Evolutionary conservation across 1,140 invertebrate genomes (phyloP), one percentile per base, ranked within the genome.

Genomic region (Proctacanthus coquilletti): DNA sequence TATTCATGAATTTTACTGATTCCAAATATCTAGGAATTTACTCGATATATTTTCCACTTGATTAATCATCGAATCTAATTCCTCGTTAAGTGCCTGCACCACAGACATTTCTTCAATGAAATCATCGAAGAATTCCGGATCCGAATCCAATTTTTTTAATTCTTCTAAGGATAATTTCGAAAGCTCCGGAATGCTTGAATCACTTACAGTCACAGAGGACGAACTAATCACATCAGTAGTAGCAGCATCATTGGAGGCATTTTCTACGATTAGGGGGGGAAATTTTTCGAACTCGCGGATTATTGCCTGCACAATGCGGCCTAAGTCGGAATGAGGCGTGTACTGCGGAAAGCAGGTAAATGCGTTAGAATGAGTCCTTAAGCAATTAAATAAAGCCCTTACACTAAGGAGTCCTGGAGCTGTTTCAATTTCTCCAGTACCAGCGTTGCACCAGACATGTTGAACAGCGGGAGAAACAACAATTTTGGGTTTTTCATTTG

Each of bases 271-370:
- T 34, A 60, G 56, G 3, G 72, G 72, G 29, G 73, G 72, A 52
- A 70, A 70, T 49, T 72, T 69, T 53, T 78, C 74, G 46, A 81
- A 80, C 56, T 83, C 80, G 48, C 80, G 61, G 39, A 80, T 79
- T 27, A 83, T 77, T 9, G 74, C 79, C 56, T 83, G 79, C 2
- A 83, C 80, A 23, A 84, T 74, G 40, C 77, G 65, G 14, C 80
- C 80, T 39, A 84, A 65, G 63, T 84, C 80, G 29, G 78, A 81
- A 57, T 82, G 77, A 29, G 72, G 60, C 39, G 78, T 76, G 52
- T 75, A 84, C 72, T 76, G 43, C 21, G 53, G 58, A 18, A 34
- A 3, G 11, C 20, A 35, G 5, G 18, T 21, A 18, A 19, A 2
- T 13, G 18, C 23, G n/a, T 20, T 14, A 21, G 20, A n/a, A 18